phyloP scores from a whole-genome alignment of 1,140 invertebrate species.

The Euura saliciscinereae region DNA sequence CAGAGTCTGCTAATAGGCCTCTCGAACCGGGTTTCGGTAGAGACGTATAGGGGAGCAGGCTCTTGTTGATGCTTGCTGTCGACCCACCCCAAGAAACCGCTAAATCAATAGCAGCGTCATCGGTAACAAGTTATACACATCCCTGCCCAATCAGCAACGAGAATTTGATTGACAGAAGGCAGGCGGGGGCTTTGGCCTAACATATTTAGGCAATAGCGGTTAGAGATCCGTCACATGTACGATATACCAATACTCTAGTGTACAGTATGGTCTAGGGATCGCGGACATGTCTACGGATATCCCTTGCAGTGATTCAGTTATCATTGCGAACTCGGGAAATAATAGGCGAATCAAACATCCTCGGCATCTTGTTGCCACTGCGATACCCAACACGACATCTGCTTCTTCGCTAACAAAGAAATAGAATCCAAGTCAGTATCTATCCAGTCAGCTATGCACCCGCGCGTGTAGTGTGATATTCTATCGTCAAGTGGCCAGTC shows the following conservation, averaged over 20 bases:
- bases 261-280: background rate
- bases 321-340: background rate
- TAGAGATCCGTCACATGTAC: background rate
- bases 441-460: too few species aligned
- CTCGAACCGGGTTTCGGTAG: background rate
- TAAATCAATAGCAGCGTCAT: conserved; percentile 52
- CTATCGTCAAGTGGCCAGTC: too few species aligned
- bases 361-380: too few species aligned
- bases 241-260: background rate
- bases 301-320: background rate
- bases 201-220: background rate
- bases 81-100: conserved; percentile 39
- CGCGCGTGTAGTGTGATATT: too few species aligned
- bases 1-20: background rate
- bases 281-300: background rate
- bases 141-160: conserved; percentile 11
- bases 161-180: conserved; percentile 9
- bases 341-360: background rate
- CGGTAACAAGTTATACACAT: conserved; percentile 38
- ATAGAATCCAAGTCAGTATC: too few species aligned
- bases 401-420: too few species aligned
- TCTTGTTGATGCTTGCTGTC: background rate
- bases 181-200: too few species aligned
- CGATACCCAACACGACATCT: too few species aligned
- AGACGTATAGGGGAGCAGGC: background rate